These are phyloP conservation scores for Donacobius atricapilla DNA, from an alignment of 2,113 vertebrate genomes.

Conservation along the genomic window DNA sequence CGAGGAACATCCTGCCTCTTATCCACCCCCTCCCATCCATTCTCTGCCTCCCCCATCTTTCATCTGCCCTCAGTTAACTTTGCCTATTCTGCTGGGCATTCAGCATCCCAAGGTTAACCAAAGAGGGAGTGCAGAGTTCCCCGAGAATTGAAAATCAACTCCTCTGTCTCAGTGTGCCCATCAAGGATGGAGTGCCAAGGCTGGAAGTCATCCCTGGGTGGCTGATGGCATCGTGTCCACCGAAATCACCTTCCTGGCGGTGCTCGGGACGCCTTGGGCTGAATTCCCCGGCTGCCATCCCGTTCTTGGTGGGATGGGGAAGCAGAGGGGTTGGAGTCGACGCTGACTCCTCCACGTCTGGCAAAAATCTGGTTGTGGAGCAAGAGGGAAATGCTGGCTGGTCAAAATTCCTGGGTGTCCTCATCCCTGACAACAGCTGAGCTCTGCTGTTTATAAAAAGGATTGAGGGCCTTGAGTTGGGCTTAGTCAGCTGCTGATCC, in stretches of 20 bases:
- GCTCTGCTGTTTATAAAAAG: not conserved
- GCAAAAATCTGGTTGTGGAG: not conserved
- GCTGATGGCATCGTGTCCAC: not conserved
- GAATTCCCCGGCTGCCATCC: not conserved
- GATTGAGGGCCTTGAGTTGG: not conserved
- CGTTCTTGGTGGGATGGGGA: not conserved
- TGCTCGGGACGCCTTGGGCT: not conserved
- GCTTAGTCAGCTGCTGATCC: not conserved
- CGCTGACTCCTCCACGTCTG: accelerated
- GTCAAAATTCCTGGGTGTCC: not conserved
- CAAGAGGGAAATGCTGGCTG: not conserved
- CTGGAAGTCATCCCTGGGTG: not conserved
- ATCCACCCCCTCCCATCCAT: not conserved
- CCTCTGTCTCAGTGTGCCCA: not conserved
- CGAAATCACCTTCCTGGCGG: not conserved
- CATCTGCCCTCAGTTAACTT: conserved; percentile 48
- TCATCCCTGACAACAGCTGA: not conserved
- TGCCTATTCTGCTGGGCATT: not conserved
- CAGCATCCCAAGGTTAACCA: not conserved
- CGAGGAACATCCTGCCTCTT: not conserved
- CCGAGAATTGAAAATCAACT: conserved; percentile 37
- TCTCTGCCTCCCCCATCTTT: not conserved
- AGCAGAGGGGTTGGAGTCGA: not conserved
- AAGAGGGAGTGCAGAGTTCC: not conserved
- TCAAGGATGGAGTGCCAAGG: conserved; percentile 10